Evolutionary conservation across 2,113 vertebrate species (phyloP), one percentile per base, ranked within the genome.

Genomic region (Brachyhypopomus occidentalis): DNA sequence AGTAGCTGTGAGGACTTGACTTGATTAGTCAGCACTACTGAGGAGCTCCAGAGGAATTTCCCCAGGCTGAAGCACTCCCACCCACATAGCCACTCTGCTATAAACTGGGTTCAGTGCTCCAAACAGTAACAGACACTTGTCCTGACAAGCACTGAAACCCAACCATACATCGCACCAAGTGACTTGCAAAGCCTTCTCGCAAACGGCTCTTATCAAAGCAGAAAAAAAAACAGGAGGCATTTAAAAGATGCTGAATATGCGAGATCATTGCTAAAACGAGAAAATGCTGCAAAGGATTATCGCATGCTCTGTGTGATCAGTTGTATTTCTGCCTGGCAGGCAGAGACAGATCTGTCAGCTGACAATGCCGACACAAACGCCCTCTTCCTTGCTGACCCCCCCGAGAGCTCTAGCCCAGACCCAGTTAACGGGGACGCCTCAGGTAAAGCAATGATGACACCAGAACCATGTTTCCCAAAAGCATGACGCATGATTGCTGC

Each of bases 371-470:
- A 79, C 8, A 8, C 30, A 17, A 25, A 70, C 14, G n/a, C 11
- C 22, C 45, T 84, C 34, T 16, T 81, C 45, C 85, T 84, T 56
- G 92, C 89, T 5, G 88, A 89, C 73, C 73, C 87, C 64, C 82
- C 90, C 5, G 90, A 88, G 17, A 75, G 78, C 64, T 30, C 58
- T 2, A 1, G 25, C 14, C 17, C 80, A 1, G 16, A 71, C 60
- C 0, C 82, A 5, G 79, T 25, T 0, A 89, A 1, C 25, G 79
- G 64, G 20, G 87, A 93, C 0, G 27, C 34, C 38, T 66, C 74
- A 3, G 93, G 93, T 94, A 87, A 85, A 34, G 63, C 34, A 70
- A 58, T 48, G n/a, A 36, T 66, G 36, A 20, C 45, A 52, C 45
- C 5, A 6, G 9, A 41, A 4, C 8, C 41, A 17, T 23, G 20